phyloP scores from a whole-genome alignment of 53 echinoderm and acorn worm genomes.

The Mesocentrotus franciscanus region DNA sequence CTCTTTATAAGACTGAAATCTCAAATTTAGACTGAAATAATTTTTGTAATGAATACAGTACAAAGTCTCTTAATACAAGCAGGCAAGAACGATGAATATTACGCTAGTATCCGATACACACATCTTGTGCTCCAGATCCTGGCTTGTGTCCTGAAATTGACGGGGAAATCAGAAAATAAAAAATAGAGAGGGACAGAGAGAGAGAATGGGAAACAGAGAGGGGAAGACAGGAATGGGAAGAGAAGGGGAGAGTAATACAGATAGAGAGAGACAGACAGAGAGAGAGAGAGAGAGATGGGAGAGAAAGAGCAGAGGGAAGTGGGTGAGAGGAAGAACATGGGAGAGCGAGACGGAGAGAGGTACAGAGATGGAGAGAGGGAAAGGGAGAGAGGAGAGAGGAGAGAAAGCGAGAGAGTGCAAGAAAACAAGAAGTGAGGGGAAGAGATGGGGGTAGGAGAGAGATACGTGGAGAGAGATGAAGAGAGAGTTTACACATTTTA shows the following conservation, averaged over 20 bases:
- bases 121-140: constrained; percentile 35
- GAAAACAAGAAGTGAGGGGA: too few species aligned
- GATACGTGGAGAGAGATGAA: not conserved
- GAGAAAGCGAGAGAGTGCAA: not conserved
- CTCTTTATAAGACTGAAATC: not conserved
- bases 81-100: not conserved
- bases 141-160: constrained; percentile 34
- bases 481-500: too few species aligned
- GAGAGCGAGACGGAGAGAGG: not conserved
- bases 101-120: constrained; percentile 51
- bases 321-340: not conserved
- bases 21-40: not conserved
- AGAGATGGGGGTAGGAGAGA: not conserved
- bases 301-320: too few species aligned
- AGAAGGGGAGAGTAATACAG: too few species aligned
- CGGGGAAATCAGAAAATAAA: not conserved
- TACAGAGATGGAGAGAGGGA: too few species aligned
- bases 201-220: too few species aligned
- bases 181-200: too few species aligned
- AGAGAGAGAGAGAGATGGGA: too few species aligned
- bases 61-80: not conserved
- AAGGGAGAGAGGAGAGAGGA: too few species aligned
- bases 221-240: too few species aligned
- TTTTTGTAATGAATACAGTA: not conserved
- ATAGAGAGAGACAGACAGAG: too few species aligned